These are phyloP conservation scores for Timema podura DNA, from an alignment of 2,888 invertebrate genomes.

Conservation along the genomic window DNA sequence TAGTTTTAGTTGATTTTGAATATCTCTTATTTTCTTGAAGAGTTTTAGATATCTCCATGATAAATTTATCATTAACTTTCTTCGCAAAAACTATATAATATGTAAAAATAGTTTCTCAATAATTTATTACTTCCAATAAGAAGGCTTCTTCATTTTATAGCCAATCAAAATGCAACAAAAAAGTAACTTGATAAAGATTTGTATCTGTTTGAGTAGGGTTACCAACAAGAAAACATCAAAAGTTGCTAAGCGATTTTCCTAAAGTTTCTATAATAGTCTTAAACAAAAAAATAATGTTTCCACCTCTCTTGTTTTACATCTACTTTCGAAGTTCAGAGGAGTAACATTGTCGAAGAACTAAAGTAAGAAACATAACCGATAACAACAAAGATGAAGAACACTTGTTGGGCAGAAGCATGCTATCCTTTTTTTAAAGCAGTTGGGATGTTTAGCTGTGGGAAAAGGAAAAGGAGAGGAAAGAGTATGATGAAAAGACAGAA, in stretches of 20 bases:
- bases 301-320: no score
- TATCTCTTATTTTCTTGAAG: slow-evolving; percentile 58
- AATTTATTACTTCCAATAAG: not conserved
- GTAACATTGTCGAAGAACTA: no score
- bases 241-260: no score
- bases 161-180: no score
- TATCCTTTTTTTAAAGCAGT: not conserved
- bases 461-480: not conserved
- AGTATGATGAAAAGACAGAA: not conserved
- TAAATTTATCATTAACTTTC: not conserved
- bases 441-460: not conserved
- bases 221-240: no score
- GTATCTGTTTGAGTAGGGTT: no score
- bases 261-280: no score
- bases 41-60: slow-evolving; percentile 38
- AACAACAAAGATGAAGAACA: not conserved
- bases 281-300: no score
- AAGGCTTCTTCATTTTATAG: no score
- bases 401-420: slow-evolving; percentile 1
- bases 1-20: slow-evolving; percentile 57
- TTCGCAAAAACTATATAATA: not conserved
- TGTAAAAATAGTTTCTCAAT: not conserved
- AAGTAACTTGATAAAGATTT: no score
- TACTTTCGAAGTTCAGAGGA: no score
- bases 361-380: no score